A percentile compares a stretch with the other conserved stretches of the same genome.
These are phyloP conservation scores for Seriola quinqueradiata DNA, from an alignment of 2,113 vertebrate species.

Conservation along the genomic window DNA sequence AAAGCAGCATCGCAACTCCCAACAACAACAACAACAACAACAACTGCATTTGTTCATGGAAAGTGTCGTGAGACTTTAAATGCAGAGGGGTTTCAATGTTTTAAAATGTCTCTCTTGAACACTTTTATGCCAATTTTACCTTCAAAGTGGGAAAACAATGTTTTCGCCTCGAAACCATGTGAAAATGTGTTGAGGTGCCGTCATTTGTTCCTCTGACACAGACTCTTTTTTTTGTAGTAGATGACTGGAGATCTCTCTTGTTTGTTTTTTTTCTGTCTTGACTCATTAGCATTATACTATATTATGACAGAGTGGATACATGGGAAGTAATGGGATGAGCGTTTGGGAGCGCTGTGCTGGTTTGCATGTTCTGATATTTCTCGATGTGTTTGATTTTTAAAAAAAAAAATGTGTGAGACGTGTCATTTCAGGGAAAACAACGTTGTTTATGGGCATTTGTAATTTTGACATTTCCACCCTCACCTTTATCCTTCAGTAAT, in stretches of 20 bases:
- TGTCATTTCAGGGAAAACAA: conserved; percentile 62
- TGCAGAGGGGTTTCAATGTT: background rate
- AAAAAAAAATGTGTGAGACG: conserved; percentile 3
- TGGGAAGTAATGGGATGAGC: conserved; percentile 14
- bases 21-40: background rate
- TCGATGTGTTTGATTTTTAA: conserved; percentile 21
- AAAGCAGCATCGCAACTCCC: background rate
- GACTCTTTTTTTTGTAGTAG: conserved; percentile 23
- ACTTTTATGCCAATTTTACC: background rate
- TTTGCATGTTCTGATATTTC: conserved; percentile 42
- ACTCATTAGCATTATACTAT: conserved; percentile 7
- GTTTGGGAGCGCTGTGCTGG: background rate
- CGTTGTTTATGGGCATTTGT: conserved; percentile 56
- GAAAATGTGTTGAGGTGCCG: background rate
- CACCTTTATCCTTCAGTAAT: conserved; percentile 12
- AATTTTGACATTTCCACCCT: conserved; percentile 28
- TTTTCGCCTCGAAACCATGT: background rate
- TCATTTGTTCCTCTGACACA: background rate
- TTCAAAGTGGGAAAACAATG: background rate
- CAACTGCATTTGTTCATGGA: background rate
- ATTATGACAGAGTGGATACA: background rate
- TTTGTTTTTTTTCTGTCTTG: background rate
- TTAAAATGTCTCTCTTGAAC: background rate
- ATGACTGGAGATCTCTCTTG: conserved; percentile 53
- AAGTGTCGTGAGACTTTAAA: background rate